These are phyloP conservation scores for Zaprionus africanus DNA, from an alignment of 1,140 invertebrate species.

Conservation along the genomic window DNA sequence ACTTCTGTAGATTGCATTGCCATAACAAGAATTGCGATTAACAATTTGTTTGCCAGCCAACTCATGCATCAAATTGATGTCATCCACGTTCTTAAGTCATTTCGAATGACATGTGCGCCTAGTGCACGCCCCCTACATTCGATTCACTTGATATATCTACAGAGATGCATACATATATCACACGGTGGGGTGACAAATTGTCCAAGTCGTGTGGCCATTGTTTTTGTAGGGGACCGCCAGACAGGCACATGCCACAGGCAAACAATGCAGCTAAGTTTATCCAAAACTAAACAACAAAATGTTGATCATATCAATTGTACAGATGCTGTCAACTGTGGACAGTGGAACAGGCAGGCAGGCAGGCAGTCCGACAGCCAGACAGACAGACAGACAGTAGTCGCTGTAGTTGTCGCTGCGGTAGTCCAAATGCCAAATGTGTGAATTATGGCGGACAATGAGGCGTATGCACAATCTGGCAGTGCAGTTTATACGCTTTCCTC, in stretches of 20 bases:
- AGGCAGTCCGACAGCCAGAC: neutral
- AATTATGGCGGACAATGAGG: slow-evolving; percentile 46
- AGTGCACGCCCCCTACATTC: slow-evolving; percentile 19
- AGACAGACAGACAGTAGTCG: neutral
- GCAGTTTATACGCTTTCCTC: slow-evolving; percentile 17
- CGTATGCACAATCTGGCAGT: slow-evolving; percentile 45
- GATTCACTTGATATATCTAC: neutral
- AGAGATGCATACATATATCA: neutral
- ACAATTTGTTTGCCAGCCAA: slow-evolving; percentile 28
- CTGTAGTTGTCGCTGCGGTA: slow-evolving; percentile 17
- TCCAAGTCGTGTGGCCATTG: slow-evolving; percentile 34
- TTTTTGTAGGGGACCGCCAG: slow-evolving; percentile 7
- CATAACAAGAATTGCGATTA: slow-evolving; percentile 28
- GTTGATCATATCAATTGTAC: slow-evolving; percentile 81
- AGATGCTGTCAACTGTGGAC: slow-evolving; percentile 67
- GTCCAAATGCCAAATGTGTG: slow-evolving; percentile 49
- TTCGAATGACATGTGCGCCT: slow-evolving; percentile 50
- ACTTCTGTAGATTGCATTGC: slow-evolving; percentile 2
- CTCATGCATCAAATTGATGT: slow-evolving; percentile 76
- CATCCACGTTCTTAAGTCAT: slow-evolving; percentile 67
- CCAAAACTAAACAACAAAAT: slow-evolving; percentile 58
- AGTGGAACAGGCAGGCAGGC: neutral
- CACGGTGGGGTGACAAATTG: slow-evolving; percentile 70
- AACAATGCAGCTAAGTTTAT: slow-evolving; percentile 72
- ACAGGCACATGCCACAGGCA: slow-evolving; percentile 72